phyloP scores from a whole-genome alignment of 1,140 invertebrate genomes.

The Drosophila biarmipes region DNA sequence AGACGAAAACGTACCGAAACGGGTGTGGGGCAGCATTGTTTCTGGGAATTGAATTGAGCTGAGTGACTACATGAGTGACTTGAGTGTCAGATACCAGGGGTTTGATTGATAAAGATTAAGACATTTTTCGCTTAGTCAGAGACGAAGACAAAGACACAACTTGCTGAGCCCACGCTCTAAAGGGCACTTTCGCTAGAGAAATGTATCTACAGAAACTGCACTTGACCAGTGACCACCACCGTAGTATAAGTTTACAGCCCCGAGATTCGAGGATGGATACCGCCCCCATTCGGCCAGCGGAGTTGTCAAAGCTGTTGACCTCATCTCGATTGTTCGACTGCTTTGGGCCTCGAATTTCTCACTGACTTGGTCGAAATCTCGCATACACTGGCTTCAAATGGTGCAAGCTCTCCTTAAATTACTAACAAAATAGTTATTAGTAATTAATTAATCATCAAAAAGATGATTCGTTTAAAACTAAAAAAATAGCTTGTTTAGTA shows the following conservation, averaged over 20 bases:
- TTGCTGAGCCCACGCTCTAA: conserved; percentile 52
- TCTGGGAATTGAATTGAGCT: conserved; percentile 76
- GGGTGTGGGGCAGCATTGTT: conserved; percentile 22
- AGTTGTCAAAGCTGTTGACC: conserved; percentile 34
- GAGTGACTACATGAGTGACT: conserved; percentile 74
- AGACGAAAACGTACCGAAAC: conserved; percentile 34
- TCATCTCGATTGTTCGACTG: conserved; percentile 6
- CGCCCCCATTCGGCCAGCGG: conserved; percentile 7
- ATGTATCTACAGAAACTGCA: conserved; percentile 43
- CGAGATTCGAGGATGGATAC: not conserved
- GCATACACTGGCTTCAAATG: too few relatives aligned
- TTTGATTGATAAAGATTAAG: conserved; percentile 83
- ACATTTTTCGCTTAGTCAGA: conserved; percentile 73
- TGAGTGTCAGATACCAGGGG: conserved; percentile 63
- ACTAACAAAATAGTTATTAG: too few relatives aligned
- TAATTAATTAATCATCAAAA: too few relatives aligned
- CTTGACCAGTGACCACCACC: conserved; percentile 49
- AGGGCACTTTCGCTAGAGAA: conserved; percentile 21
- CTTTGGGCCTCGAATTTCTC: conserved; percentile 10
- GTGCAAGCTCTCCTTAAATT: too few relatives aligned
- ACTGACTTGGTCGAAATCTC: not conserved
- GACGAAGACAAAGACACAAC: conserved; percentile 23
- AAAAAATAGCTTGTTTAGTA: too few relatives aligned
- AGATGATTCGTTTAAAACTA: too few relatives aligned
- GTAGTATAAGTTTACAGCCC: conserved; percentile 21